Conservation (phyloP, 2,888 invertebrate species). For the Rhagonycha lutea region DNA sequence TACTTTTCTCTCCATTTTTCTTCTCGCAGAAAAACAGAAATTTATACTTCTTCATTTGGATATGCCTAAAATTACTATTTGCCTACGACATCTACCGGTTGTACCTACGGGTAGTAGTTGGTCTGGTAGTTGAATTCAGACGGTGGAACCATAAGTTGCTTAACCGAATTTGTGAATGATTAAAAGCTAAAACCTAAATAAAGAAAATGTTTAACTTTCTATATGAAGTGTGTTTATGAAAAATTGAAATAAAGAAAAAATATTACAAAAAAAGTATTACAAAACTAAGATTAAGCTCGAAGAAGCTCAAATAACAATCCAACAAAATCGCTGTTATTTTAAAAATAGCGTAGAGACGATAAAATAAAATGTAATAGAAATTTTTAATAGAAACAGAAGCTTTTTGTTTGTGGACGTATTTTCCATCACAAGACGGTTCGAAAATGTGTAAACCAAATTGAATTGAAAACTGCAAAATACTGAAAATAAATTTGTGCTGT, state of each 20-base stretch:
- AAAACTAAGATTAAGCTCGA: not conserved
- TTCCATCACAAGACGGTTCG: not conserved
- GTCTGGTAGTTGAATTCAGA: too few species aligned
- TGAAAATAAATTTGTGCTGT: not conserved
- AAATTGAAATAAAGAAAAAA: not conserved
- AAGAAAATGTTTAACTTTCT: too few species aligned
- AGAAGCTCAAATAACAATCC: not conserved
- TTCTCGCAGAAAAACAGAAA: too few species aligned
- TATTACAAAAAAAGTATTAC: not conserved
- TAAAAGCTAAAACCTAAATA: too few species aligned
- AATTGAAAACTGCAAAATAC: not conserved
- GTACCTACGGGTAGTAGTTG: too few species aligned
- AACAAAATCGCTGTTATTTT: not conserved
- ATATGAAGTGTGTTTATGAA: too few species aligned
- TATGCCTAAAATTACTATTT: too few species aligned
- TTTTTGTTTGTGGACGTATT: not conserved
- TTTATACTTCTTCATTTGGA: too few species aligned
- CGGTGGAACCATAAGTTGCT: too few species aligned
- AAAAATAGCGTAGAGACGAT: not conserved
- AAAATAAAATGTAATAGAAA: not conserved
- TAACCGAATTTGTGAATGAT: too few species aligned
- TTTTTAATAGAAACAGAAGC: not conserved
- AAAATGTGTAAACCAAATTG: not conserved
- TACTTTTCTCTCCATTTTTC: too few species aligned
- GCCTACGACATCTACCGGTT: too few species aligned